phyloP scores from a whole-genome alignment of 2,797 vertebrate species.

The Discoglossus pictus region DNA sequence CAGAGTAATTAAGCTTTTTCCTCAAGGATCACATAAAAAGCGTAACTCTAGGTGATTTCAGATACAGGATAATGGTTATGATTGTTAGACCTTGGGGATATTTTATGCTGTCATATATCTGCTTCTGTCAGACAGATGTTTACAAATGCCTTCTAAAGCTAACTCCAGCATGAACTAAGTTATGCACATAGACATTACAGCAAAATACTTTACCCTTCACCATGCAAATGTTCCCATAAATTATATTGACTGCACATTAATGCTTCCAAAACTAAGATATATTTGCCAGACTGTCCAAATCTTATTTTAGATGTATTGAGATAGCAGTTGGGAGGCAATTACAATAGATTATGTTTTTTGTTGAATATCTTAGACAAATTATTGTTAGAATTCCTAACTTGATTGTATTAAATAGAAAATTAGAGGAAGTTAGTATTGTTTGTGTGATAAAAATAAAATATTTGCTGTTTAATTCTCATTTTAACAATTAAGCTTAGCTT shows the following conservation, averaged over 20 bases:
- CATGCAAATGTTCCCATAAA: conserved; percentile 41
- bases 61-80: conserved; percentile 27
- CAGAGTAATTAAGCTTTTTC: conserved; percentile 22
- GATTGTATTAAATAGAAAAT: conserved; percentile 27
- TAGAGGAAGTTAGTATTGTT: background rate
- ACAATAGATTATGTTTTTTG: conserved; percentile 33
- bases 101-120: conserved; percentile 44
- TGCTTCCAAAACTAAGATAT: conserved; percentile 45
- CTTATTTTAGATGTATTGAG: conserved; percentile 32
- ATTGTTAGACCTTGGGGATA: conserved; percentile 33
- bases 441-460: no score
- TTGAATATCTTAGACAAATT: conserved; percentile 36
- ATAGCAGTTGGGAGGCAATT: conserved; percentile 43
- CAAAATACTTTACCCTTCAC: conserved; percentile 40
- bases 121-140: conserved; percentile 27
- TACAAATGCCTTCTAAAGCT: conserved; percentile 22
- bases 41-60: conserved; percentile 21
- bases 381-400: conserved; percentile 14
- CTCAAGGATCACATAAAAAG: conserved; percentile 20
- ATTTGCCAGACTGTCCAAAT: conserved; percentile 38
- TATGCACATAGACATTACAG: conserved; percentile 29
- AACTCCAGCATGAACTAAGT: conserved; percentile 41
- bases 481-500: no score
- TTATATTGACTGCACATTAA: conserved; percentile 49
- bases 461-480: no score